Percentiles rank a stretch among this genome's conserved stretches.
Evolutionary conservation across 2,888 invertebrate species (phyloP).

Genomic region (Galerucella pusilla): DNA sequence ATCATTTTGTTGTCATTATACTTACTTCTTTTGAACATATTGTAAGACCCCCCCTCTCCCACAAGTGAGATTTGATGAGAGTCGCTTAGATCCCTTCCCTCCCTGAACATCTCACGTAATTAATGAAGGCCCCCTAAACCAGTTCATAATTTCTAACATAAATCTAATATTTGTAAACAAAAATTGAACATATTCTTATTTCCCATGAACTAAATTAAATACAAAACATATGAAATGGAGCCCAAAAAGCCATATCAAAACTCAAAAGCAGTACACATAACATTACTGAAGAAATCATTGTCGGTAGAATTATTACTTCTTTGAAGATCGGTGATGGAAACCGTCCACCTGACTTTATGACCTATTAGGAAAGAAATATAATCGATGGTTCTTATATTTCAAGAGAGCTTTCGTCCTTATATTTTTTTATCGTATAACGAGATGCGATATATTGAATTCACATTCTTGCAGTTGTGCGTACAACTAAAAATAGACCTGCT

Average conservation of each 20-base stretch:
- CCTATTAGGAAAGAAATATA: conserved; percentile 33
- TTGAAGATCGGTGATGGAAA: conserved; percentile 36
- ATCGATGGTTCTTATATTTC: conserved; percentile 28
- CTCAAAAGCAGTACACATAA: not conserved
- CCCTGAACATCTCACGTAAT: no score
- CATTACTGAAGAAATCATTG: conserved; percentile 24
- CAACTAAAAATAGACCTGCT: conserved; percentile 28
- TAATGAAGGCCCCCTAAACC: no score
- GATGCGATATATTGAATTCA: conserved; percentile 50
- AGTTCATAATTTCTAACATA: no score
- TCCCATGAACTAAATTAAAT: not conserved
- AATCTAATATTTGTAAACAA: no score
- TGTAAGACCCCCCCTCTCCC: no score
- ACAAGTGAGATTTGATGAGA: no score
- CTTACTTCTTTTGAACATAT: no score
- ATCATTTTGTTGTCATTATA: no score
- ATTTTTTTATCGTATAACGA: conserved; percentile 39
- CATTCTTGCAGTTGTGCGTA: conserved; percentile 44
- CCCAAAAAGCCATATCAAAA: not conserved
- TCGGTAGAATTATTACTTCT: conserved; percentile 28
- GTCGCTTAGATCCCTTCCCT: no score
- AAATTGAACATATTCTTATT: no score
- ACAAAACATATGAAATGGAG: not conserved
- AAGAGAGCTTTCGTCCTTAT: conserved; percentile 34
- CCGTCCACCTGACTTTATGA: conserved; percentile 37